Conservation (phyloP, 2,113 vertebrate genomes). For the Coracopsis vasa region DNA sequence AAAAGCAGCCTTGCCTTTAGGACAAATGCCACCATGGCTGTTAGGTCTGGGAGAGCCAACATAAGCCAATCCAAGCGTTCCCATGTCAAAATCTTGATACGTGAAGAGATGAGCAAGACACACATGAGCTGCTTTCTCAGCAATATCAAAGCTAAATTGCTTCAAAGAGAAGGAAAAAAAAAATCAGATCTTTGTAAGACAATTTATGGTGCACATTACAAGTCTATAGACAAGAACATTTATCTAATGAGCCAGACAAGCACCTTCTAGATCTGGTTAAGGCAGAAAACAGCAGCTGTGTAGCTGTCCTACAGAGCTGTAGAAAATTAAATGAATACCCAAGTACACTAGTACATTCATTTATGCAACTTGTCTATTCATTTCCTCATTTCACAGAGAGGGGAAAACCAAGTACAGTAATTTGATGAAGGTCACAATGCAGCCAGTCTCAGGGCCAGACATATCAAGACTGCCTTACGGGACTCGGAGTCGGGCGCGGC, state of each 20-base stretch:
- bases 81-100: conserved; percentile 97
- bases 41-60: conserved; percentile 89
- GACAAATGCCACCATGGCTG: conserved; percentile 93
- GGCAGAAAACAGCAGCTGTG: neutral
- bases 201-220: neutral
- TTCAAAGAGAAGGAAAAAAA: conserved; percentile 43
- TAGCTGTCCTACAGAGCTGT: neutral
- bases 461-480: neutral
- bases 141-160: conserved; percentile 98
- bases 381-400: neutral
- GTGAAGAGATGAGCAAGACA: conserved; percentile 98
- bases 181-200: neutral
- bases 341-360: neutral
- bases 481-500: too few species aligned
- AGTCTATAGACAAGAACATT: neutral
- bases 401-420: neutral
- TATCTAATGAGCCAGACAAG: neutral
- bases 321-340: neutral
- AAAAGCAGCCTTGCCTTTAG: conserved; percentile 81
- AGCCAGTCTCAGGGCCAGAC: neutral
- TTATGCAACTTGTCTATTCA: neutral
- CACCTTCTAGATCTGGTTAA: neutral
- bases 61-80: conserved; percentile 93
- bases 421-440: neutral
- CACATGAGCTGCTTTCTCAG: conserved; percentile 88